phyloP scores from a whole-genome alignment of 2,797 vertebrate species.

The Lepus oiostolus region DNA sequence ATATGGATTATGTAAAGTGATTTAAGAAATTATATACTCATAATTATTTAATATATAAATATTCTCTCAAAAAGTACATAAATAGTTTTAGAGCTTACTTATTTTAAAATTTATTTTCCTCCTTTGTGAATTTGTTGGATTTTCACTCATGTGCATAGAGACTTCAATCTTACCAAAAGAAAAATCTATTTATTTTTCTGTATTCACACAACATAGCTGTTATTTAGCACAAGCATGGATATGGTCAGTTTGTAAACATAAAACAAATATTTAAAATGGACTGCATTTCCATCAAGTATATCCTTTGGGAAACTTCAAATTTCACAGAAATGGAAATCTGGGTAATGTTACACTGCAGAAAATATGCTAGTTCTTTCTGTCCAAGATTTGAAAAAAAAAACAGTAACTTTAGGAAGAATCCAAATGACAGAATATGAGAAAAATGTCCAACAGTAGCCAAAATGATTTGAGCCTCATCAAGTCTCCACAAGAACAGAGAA shows the following conservation, averaged over 20 bases:
- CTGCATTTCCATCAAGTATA: neutral
- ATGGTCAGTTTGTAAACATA: slow-evolving; percentile 45
- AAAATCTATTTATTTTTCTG: neutral
- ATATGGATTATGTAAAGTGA: slow-evolving; percentile 81
- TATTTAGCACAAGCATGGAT: neutral
- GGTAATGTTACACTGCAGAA: neutral
- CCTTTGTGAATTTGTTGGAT: neutral
- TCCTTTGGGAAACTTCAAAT: neutral
- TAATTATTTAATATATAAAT: slow-evolving; percentile 82
- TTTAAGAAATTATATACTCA: slow-evolving; percentile 81
- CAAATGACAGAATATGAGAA: neutral
- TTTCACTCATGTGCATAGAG: neutral
- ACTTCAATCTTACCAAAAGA: slow-evolving; percentile 4
- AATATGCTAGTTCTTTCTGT: neutral
- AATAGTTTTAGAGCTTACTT: slow-evolving; percentile 57
- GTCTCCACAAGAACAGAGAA: neutral
- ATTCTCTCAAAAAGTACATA: slow-evolving; percentile 71
- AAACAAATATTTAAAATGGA: slow-evolving; percentile 39
- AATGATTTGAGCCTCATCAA: neutral
- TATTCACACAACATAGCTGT: neutral
- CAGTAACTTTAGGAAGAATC: neutral
- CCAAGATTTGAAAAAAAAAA: slow-evolving; percentile 45
- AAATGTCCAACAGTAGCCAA: neutral
- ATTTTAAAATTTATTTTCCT: neutral
- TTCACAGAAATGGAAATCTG: slow-evolving; percentile 10